These are phyloP conservation scores for Thereva unica DNA, from an alignment of 2,888 invertebrate species.

Conservation along the genomic window DNA sequence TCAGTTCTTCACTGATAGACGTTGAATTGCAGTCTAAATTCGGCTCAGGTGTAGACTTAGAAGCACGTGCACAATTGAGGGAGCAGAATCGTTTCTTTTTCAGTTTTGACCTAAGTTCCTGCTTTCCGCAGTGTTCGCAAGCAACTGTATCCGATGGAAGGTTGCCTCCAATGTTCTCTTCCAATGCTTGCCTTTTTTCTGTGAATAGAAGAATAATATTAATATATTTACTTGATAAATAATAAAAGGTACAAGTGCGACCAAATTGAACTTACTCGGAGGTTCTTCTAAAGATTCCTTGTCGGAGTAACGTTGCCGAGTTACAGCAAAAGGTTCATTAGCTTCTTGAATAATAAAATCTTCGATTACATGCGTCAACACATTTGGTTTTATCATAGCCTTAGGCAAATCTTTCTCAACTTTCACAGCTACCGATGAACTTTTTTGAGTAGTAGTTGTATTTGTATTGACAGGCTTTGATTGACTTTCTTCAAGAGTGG, in stretches of 20 bases:
- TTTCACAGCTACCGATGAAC: conserved; percentile 48
- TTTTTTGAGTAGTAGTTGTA: conserved; percentile 14
- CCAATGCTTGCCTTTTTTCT: conserved; percentile 54
- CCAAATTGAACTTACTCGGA: conserved; percentile 66
- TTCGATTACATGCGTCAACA: conserved; percentile 94
- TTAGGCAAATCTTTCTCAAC: conserved; percentile 67
- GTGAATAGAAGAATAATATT: conserved; percentile 25
- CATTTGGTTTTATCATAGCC: conserved; percentile 93
- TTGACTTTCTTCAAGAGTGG: too few relatives aligned
- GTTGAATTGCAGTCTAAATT: conserved; percentile 36
- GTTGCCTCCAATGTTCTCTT: conserved; percentile 41
- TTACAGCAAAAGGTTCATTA: conserved; percentile 86
- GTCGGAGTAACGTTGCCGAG: conserved; percentile 63
- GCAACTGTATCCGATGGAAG: conserved; percentile 52
- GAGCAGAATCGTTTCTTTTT: conserved; percentile 81
- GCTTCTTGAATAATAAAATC: conserved; percentile 97
- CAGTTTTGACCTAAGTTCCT: conserved; percentile 67
- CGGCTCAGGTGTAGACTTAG: conserved; percentile 55
- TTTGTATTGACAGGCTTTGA: too few relatives aligned
- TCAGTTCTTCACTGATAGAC: conserved; percentile 38
- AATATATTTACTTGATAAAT: background rate
- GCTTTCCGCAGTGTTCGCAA: conserved; percentile 76
- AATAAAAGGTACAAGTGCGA: background rate
- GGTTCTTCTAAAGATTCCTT: conserved; percentile 70
- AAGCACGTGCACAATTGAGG: conserved; percentile 65